phyloP scores from a whole-genome alignment of 2,888 invertebrate genomes.

The Teleogryllus oceanicus region DNA sequence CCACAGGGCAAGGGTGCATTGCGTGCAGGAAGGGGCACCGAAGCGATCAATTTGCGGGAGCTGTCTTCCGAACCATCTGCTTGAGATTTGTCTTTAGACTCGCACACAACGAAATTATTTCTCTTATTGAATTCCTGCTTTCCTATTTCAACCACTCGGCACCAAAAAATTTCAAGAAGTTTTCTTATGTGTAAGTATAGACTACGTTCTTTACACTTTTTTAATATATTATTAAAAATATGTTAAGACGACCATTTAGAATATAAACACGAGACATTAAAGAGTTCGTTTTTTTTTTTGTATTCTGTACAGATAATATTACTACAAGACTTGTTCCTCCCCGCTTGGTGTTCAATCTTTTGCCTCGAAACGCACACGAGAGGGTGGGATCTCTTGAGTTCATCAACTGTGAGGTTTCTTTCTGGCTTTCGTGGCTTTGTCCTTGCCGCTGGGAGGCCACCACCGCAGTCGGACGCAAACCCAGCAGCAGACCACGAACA shows the following conservation, averaged over 20 bases:
- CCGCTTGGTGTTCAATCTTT: too few relatives aligned
- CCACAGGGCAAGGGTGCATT: neutral
- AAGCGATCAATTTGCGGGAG: neutral
- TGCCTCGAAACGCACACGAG: too few relatives aligned
- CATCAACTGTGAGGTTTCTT: constrained; percentile 26
- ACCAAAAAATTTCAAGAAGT: constrained; percentile 7
- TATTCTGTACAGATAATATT: neutral
- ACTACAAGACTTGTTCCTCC: too few relatives aligned
- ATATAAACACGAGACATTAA: constrained; percentile 1
- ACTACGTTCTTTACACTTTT: neutral
- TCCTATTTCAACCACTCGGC: neutral
- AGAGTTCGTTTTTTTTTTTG: neutral
- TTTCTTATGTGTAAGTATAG: neutral
- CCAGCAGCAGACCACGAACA: constrained; percentile 79
- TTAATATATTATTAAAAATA: neutral
- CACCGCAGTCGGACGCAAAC: constrained; percentile 26
- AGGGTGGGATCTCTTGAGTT: neutral
- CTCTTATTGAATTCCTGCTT: neutral
- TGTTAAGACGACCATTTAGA: constrained; percentile 18
- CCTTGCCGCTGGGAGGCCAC: constrained; percentile 19
- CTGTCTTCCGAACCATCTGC: neutral
- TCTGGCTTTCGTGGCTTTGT: constrained; percentile 26
- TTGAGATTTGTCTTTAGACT: neutral
- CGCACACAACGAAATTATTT: neutral
- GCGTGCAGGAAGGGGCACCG: neutral